A percentile compares a stretch with the other conserved stretches of the same genome.
These are phyloP conservation scores for Percopsis omiscomaycus DNA, from an alignment of 2,797 vertebrate genomes.

Conservation along the genomic window DNA sequence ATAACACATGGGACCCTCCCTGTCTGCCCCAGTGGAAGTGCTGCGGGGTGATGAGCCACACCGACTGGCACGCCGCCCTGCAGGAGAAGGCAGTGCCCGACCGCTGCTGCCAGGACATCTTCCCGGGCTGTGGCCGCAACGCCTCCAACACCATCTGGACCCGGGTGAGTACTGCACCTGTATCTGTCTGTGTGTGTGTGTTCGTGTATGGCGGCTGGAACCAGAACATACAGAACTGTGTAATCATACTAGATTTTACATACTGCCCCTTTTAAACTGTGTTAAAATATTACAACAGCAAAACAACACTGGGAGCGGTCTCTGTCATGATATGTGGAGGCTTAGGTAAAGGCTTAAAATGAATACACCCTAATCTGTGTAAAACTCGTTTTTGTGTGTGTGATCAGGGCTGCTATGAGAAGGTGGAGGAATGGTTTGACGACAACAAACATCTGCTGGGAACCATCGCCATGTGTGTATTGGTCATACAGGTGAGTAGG, in stretches of 20 bases:
- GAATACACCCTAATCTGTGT: too few relatives aligned
- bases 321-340: too few relatives aligned
- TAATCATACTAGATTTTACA: too few relatives aligned
- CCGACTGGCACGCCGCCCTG: conserved; percentile 88
- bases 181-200: neutral
- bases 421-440: conserved; percentile 91
- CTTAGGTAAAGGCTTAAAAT: too few relatives aligned
- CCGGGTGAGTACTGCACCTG: conserved; percentile 71
- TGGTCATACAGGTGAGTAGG: conserved; percentile 90
- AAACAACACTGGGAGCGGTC: too few relatives aligned
- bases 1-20: neutral
- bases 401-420: conserved; percentile 91
- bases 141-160: conserved; percentile 86
- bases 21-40: conserved; percentile 85
- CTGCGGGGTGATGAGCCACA: conserved; percentile 87
- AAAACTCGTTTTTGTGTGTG: too few relatives aligned
- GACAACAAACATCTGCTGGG: conserved; percentile 95
- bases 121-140: conserved; percentile 87
- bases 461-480: conserved; percentile 90
- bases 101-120: conserved; percentile 89
- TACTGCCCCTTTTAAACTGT: too few relatives aligned
- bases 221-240: too few relatives aligned
- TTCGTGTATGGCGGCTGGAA: neutral
- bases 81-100: conserved; percentile 89
- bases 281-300: too few relatives aligned